A percentile compares a stretch with the other conserved stretches of the same genome.
Evolutionary conservation across 2,888 invertebrate species (phyloP).

Genomic region (Andrena hattorfiana): DNA sequence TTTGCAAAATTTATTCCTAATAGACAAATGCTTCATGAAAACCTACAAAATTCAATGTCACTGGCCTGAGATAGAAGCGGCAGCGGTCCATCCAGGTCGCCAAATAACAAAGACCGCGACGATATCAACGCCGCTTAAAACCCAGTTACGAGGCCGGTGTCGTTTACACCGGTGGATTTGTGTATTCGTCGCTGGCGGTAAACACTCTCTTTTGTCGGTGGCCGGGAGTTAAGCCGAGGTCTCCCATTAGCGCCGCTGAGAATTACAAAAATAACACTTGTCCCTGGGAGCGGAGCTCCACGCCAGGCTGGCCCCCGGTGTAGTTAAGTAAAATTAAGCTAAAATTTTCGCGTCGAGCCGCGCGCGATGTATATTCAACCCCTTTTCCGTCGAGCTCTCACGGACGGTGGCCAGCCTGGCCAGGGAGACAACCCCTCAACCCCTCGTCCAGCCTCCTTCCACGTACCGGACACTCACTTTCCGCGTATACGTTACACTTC

Average conservation of each 20-base stretch:
- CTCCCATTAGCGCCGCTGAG: slow-evolving; percentile 76
- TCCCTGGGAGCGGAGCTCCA: slow-evolving; percentile 68
- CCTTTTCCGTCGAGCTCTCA: slow-evolving; percentile 75
- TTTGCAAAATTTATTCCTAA: too few species aligned
- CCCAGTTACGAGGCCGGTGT: slow-evolving; percentile 52
- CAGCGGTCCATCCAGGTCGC: not conserved
- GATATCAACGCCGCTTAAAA: slow-evolving; percentile 36
- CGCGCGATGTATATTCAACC: slow-evolving; percentile 77
- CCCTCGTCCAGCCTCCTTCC: slow-evolving; percentile 46
- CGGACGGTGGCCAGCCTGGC: slow-evolving; percentile 63
- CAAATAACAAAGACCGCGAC: not conserved
- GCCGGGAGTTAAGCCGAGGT: slow-evolving; percentile 74
- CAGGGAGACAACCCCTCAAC: slow-evolving; percentile 44
- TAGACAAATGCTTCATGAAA: too few species aligned
- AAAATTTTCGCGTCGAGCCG: slow-evolving; percentile 77
- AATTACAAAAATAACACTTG: slow-evolving; percentile 83
- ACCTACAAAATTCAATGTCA: too few species aligned
- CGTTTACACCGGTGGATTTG: slow-evolving; percentile 66
- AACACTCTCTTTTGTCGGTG: slow-evolving; percentile 73
- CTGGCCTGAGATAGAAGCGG: too few species aligned
- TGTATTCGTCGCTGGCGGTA: slow-evolving; percentile 66
- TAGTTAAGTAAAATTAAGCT: slow-evolving; percentile 83
- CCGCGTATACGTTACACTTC: slow-evolving; percentile 81
- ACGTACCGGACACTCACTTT: slow-evolving; percentile 69
- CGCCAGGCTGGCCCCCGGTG: slow-evolving; percentile 56